Base-by-base conservation (phyloP, 2,797 vertebrate genomes). In the Acanthornis magna region DNA sequence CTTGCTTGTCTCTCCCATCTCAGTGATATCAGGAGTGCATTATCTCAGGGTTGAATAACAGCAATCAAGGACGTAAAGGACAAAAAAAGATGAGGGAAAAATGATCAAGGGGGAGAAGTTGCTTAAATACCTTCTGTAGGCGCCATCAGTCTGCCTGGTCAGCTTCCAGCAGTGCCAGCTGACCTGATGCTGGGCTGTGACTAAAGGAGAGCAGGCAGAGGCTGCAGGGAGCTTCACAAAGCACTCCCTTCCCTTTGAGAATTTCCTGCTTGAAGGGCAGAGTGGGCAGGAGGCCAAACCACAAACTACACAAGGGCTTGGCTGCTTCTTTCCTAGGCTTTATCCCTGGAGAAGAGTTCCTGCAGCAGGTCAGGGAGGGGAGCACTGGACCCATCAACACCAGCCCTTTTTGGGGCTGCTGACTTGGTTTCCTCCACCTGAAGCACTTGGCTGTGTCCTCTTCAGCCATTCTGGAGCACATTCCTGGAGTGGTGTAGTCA, bases 101-200 rank as follows among this genome's bases (percentile, higher is more conserved):
- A 95, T 27, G 51, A 94, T 95, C 85, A 95, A 94, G 92, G 95
- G 54, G 71, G 85, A 92, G 91, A 63, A 76, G 70, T 57, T 94
- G 95, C 95, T 95, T 92, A 62, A 96, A 85, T 89, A 54, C 63
- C 66, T 73, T 72, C 13, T 50, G 76, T 83, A 89, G 93, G 96
- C 70, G 87, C 95, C 92, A 29, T 93, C 70, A 65, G 95, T 94
- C 96, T 96, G 93, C 71, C 94, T 94, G 95, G 92, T 92, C 89
- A 96, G 87, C 95, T 96, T 95, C 95, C 95, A 96, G 95, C 62
- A 93, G 95, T 45, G 68, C 61, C 81, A 36, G 38, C 5, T 71
- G 88, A 81, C 50, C 68, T 22, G n/a, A 4, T 77, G 93, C 90
- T 85, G 50, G 85, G 72, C 85, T 95, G 87, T 74, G 63, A 72